Base-by-base conservation (phyloP, 2,888 invertebrate genomes). In the Gnatocerus cornutus region DNA sequence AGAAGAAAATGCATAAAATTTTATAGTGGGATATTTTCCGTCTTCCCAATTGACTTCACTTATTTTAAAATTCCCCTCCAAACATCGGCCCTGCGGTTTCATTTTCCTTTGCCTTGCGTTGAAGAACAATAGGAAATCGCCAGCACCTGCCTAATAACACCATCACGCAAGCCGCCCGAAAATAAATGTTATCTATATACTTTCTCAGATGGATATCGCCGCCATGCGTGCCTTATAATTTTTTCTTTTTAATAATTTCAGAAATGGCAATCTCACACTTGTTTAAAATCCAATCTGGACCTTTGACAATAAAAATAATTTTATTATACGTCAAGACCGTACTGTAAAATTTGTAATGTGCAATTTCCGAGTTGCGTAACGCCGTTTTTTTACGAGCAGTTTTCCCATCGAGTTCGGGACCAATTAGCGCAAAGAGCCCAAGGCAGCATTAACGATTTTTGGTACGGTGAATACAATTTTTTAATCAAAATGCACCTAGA, bases 241-340 rank as follows among this genome's bases (percentile, higher is more conserved):
- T 59, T 59, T 30, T 33, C 16, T 37, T 30, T 29, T 52, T 33
- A 52, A 29, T 33, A 33, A 55, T 13, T 37, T 27, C 16, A 6
- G 1, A 29, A 33, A 10, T 7, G 5, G 10, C 29, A 65, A 65
- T 65, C 56, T 65, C 65, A 65, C 55, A 65, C 65, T 65, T 48
- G 30, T 33, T 65, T 56, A 65, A 56, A 56, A 65, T 9, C 29
- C 39, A 65, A 65, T 65, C 55, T 43, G 4, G 29, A 7, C 56
- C 55, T 46, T 16, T 65, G 39, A 65, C 45, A 65, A 65, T 65
- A 65, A 65, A 64, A 65, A 46, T 65, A 56, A 65, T 65, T 65
- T 56, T 16, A 65, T 65, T 65, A 37, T 29, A 8, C 59, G 14
- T 3, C 30, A 53, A 64, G 53, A 64, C 53, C 61, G 30, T 21